Percentiles rank a stretch among this genome's conserved stretches.
Conservation (phyloP, 2,113 vertebrate genomes). For the Cyprinodon tularosa region DNA sequence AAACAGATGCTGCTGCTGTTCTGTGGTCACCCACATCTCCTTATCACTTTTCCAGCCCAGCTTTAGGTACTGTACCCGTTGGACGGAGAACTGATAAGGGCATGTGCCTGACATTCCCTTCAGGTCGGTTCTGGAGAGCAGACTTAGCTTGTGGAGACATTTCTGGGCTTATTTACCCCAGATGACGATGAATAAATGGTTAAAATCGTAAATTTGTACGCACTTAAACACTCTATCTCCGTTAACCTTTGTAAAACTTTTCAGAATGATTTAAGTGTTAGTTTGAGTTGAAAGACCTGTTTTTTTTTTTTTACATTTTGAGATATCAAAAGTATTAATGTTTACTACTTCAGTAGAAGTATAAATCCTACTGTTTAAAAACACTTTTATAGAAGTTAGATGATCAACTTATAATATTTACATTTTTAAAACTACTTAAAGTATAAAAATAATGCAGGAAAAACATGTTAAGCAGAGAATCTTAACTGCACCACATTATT, state of each 20-base stretch:
- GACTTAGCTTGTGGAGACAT: constrained; percentile 11
- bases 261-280: neutral
- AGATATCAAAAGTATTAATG: too few relatives aligned
- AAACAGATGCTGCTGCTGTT: constrained; percentile 24
- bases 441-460: too few relatives aligned
- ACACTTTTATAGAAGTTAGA: too few relatives aligned
- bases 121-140: constrained; percentile 55
- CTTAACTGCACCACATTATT: too few relatives aligned
- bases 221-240: neutral
- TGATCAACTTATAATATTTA: too few relatives aligned
- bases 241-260: neutral
- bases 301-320: too few relatives aligned
- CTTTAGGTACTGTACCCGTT: constrained; percentile 87
- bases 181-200: too few relatives aligned
- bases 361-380: too few relatives aligned
- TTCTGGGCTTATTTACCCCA: neutral
- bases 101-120: constrained; percentile 84
- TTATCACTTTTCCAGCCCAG: constrained; percentile 99
- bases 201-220: neutral
- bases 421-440: too few relatives aligned
- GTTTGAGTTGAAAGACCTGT: neutral
- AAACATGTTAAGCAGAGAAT: too few relatives aligned
- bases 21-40: constrained; percentile 85
- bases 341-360: too few relatives aligned
- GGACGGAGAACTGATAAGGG: constrained; percentile 99